Evolutionary conservation across 2,113 vertebrate species (phyloP).

Genomic region (Bettongia penicillata): DNA sequence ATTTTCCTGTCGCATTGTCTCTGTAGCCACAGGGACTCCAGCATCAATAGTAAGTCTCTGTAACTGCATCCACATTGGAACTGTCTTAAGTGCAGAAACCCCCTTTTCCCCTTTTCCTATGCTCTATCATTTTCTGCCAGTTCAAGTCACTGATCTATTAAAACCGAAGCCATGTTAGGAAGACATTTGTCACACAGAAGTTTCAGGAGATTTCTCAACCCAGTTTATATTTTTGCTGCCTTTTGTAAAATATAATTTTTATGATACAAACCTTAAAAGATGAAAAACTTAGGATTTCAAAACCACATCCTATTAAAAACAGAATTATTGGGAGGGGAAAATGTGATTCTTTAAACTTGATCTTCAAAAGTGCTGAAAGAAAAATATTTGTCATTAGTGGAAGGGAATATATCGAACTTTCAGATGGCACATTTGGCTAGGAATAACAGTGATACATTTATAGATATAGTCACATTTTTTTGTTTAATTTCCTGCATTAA

Average conservation of each 20-base stretch:
- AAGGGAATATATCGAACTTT: slow-evolving; percentile 35
- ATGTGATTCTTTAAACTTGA: slow-evolving; percentile 67
- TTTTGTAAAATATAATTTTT: slow-evolving; percentile 42
- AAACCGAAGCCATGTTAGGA: neutral
- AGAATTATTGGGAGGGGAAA: slow-evolving; percentile 73
- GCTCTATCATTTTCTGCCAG: neutral
- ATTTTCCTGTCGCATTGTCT: neutral
- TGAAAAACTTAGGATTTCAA: slow-evolving; percentile 72
- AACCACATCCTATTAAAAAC: slow-evolving; percentile 71
- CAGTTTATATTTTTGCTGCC: slow-evolving; percentile 9
- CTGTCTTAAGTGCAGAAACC: neutral
- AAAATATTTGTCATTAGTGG: slow-evolving; percentile 58
- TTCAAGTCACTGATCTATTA: neutral
- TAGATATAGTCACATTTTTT: neutral
- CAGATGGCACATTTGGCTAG: neutral
- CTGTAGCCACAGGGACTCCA: neutral
- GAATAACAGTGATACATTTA: neutral
- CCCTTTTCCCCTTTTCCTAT: neutral
- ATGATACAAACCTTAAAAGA: slow-evolving; percentile 66
- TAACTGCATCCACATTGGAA: neutral
- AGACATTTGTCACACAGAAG: neutral
- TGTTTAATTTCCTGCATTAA: neutral
- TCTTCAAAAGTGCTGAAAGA: slow-evolving; percentile 73
- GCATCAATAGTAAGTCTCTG: neutral
- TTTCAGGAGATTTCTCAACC: neutral